phyloP scores from a whole-genome alignment of 2,888 invertebrate species.

The Diplazon laetatorius region DNA sequence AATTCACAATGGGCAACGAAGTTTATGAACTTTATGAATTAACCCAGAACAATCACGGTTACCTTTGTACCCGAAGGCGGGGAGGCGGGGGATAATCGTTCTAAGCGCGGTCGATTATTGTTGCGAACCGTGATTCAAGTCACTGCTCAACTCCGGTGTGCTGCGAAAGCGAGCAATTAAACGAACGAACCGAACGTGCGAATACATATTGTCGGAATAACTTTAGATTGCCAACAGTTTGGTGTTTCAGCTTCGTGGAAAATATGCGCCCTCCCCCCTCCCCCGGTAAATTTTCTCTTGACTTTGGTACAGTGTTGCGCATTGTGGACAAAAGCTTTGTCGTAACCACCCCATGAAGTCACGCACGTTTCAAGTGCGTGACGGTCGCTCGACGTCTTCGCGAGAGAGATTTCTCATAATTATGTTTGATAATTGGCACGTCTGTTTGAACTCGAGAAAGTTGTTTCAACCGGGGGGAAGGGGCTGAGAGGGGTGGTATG shows the following conservation, averaged over 20 bases:
- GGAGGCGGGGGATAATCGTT: neutral
- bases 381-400: conserved; percentile 8
- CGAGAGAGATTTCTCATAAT: neutral
- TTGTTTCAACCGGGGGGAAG: neutral
- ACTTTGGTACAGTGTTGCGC: conserved; percentile 2
- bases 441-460: neutral
- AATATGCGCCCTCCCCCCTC: too few relatives aligned
- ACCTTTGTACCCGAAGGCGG: neutral
- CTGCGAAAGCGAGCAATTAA: conserved; percentile 45
- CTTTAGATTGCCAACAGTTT: conserved; percentile 12
- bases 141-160: neutral
- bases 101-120: conserved; percentile 30
- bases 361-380: neutral
- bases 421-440: neutral
- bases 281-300: conserved; percentile 27
- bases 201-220: conserved; percentile 30
- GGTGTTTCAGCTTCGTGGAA: conserved; percentile 9
- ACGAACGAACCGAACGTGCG: neutral
- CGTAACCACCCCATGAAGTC: neutral
- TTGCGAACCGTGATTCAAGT: conserved; percentile 21
- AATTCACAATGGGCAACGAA: neutral
- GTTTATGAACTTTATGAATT: neutral
- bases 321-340: neutral
- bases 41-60: neutral
- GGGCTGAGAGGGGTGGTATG: neutral